Base-by-base conservation (phyloP, 1,140 invertebrate genomes). In the Drosophila pseudoobscura region DNA sequence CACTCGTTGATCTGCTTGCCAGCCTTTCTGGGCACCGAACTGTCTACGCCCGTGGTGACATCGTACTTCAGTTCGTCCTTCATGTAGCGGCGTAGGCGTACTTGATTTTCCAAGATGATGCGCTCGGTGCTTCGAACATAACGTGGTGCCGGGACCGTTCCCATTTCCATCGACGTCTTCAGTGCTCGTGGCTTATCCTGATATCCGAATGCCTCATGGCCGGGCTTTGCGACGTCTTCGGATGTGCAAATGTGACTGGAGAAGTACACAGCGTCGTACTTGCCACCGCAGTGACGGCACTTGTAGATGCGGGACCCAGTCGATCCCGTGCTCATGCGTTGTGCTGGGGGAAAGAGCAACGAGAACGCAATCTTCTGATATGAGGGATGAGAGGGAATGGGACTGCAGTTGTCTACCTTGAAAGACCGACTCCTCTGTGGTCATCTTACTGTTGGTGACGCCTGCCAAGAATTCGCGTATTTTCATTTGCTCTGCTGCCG, bases 51-150 rank as follows among this genome's bases (percentile, higher is more conserved):
- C 2, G 57, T 70, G 31, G 56, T 63, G n/a, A 84, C 26, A 49
- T 91, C 80, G 53, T 75, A 90, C 57, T 90, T 91, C 1, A 91
- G 61, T 53, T 91, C 87, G 4, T 91, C 89, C 26, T 90, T 89
- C 35, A 90, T 54, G 45, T 84, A 80, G 1, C 88, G 88, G 15
- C 88, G 72, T 4, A 91, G 62, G 8, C 90, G 88, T 17, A 78
- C 71, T 44, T 89, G 89, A 29, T 91, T 91, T 55, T 91, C 90
- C 4, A 50, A 5, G 7, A 89, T 63, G 6, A 88, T 45, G 0
- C 83, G 83, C 13, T 80, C 57, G n/a, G 69, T 80, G 24, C 24
- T 8, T 0, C 71, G 44, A 20, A 73, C 74, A 26, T 22, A 63
- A 6, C 52, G 44, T 0, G 43, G 53, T 22, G 26, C 31, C 1